These are phyloP conservation scores for Pelvicachromis taeniatus DNA, from an alignment of 2,113 vertebrate genomes.

Conservation along the genomic window DNA sequence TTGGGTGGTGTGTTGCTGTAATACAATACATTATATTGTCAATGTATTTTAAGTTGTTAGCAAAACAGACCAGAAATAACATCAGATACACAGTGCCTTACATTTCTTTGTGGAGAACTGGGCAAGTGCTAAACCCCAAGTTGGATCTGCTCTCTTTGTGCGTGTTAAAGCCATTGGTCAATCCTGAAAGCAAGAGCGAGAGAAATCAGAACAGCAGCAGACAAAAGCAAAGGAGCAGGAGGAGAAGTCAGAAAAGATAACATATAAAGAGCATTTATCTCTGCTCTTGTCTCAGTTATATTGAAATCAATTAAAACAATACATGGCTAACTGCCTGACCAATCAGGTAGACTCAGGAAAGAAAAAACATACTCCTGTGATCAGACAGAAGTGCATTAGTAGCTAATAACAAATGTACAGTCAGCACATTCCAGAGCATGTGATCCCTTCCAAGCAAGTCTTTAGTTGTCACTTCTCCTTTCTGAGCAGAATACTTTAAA, in stretches of 20 bases:
- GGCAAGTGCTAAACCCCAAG: constrained; percentile 79
- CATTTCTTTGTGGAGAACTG: constrained; percentile 81
- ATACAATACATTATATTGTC: neutral
- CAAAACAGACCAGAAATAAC: neutral
- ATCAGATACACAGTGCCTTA: constrained; percentile 44
- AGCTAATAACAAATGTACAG: neutral
- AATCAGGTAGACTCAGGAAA: neutral
- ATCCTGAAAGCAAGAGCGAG: constrained; percentile 66
- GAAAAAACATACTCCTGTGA: neutral
- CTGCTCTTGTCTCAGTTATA: neutral
- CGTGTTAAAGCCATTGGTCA: constrained; percentile 86
- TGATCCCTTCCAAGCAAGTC: neutral
- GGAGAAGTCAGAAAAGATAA: neutral
- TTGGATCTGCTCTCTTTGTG: constrained; percentile 80
- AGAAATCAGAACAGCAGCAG: neutral
- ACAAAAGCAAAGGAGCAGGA: neutral
- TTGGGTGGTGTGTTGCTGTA: constrained; percentile 81
- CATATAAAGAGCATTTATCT: neutral
- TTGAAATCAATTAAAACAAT: neutral
- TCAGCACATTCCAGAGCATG: neutral
- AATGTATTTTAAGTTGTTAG: neutral
- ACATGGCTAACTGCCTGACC: neutral
- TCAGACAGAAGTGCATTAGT: neutral
- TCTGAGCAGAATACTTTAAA: neutral
- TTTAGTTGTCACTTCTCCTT: neutral